A percentile compares a stretch with the other conserved stretches of the same genome.
Evolutionary conservation across 2,797 vertebrate species (phyloP).

Genomic region (Iguana delicatissima): DNA sequence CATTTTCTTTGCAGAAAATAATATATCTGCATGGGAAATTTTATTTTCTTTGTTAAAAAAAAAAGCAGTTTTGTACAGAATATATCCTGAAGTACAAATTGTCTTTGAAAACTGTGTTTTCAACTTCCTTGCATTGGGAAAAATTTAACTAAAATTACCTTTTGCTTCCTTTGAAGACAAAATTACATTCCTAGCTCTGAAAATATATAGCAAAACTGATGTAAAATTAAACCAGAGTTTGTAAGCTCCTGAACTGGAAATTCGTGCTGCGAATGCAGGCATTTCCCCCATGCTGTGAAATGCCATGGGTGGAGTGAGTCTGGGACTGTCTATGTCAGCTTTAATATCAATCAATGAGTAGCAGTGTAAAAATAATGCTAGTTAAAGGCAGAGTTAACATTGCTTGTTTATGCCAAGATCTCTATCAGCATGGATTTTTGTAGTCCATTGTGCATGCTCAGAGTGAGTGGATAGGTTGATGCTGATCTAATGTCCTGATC

Average conservation of each 20-base stretch:
- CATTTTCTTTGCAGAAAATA: too few species aligned
- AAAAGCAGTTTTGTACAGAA: too few species aligned
- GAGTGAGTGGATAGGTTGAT: neutral
- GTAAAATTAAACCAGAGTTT: neutral
- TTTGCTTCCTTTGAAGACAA: too few species aligned
- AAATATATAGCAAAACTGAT: neutral
- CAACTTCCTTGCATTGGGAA: too few species aligned
- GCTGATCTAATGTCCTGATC: slow-evolving; percentile 11
- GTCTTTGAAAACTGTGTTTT: neutral
- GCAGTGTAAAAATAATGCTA: neutral
- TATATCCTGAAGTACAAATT: neutral
- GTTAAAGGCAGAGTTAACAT: neutral
- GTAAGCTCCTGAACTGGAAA: neutral
- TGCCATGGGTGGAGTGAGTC: neutral
- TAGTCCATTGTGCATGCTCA: neutral
- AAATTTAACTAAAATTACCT: too few species aligned
- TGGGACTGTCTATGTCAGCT: neutral
- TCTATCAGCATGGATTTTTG: slow-evolving; percentile 4
- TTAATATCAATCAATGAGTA: neutral
- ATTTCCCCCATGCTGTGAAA: neutral
- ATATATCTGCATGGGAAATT: too few species aligned
- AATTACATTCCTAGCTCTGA: neutral
- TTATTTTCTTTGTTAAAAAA: too few species aligned
- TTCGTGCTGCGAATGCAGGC: neutral
- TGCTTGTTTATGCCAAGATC: neutral